Percentiles rank a stretch among this genome's conserved stretches.
Conservation (phyloP, 92 coral and sea anemone genomes). For the Epizoanthus scotinus region DNA sequence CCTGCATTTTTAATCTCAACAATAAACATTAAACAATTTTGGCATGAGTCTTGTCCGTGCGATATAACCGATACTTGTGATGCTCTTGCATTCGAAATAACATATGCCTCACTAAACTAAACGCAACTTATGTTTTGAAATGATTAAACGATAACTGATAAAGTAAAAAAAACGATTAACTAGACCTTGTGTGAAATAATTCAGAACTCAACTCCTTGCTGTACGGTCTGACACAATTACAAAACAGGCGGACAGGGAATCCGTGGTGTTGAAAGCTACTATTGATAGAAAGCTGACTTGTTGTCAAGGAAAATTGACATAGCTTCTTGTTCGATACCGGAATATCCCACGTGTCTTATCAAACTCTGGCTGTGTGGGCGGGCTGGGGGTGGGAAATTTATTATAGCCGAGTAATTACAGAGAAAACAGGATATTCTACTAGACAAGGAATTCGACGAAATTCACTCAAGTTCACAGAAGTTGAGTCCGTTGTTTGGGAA, state of each 20-base stretch:
- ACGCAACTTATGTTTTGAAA: too few relatives aligned
- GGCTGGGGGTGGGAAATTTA: slow-evolving; percentile 65
- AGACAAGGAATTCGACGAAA: slow-evolving; percentile 47
- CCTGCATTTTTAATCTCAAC: not conserved
- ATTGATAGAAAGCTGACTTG: too few relatives aligned
- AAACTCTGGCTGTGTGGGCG: slow-evolving; percentile 72
- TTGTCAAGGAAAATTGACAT: too few relatives aligned
- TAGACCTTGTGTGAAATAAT: too few relatives aligned
- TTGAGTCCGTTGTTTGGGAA: not conserved
- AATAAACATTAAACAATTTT: not conserved
- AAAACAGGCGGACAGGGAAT: too few relatives aligned
- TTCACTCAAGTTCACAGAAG: slow-evolving; percentile 5
- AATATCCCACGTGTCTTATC: slow-evolving; percentile 68
- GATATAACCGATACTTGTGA: too few relatives aligned
- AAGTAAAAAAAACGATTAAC: too few relatives aligned
- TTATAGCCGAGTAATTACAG: slow-evolving; percentile 66
- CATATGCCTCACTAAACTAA: too few relatives aligned
- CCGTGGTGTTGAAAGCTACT: too few relatives aligned
- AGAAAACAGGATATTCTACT: slow-evolving; percentile 61
- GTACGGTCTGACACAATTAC: too few relatives aligned
- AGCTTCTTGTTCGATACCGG: slow-evolving; percentile 15
- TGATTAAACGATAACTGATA: too few relatives aligned
- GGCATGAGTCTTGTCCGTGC: not conserved
- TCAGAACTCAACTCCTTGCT: too few relatives aligned
- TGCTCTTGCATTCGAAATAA: not conserved